phyloP scores from a whole-genome alignment of 2,888 invertebrate genomes.

The Chaitophorus viminalis region DNA sequence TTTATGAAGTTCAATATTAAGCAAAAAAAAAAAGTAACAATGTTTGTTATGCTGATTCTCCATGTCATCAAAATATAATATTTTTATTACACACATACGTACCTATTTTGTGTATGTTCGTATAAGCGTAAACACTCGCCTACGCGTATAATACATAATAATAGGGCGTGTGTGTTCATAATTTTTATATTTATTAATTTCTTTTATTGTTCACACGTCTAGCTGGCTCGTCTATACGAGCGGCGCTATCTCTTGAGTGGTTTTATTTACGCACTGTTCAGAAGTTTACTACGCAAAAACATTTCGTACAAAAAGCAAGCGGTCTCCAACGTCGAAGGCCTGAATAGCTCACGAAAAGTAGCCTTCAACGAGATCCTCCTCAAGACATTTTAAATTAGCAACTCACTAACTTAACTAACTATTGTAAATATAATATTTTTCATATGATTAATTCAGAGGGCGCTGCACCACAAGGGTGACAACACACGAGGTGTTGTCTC shows the following conservation, averaged over 20 bases:
- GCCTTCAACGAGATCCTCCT: too few species aligned
- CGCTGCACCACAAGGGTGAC: too few species aligned
- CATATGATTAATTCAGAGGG: too few species aligned
- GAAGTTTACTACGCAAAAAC: slow-evolving; percentile 24
- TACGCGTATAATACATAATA: neutral
- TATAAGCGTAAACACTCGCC: neutral
- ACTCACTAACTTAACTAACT: too few species aligned
- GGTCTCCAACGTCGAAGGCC: too few species aligned
- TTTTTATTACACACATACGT: neutral
- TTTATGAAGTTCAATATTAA: neutral
- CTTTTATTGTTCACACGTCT: neutral
- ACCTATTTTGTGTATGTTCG: too few species aligned
- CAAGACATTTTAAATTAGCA: too few species aligned
- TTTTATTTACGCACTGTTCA: slow-evolving; percentile 1
- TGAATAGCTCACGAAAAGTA: too few species aligned
- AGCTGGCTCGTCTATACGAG: neutral
- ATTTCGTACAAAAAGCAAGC: too few species aligned
- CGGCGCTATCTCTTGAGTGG: neutral
- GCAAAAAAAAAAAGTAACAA: neutral
- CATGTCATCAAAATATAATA: neutral
- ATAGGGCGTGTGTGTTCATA: neutral
- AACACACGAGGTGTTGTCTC: too few species aligned
- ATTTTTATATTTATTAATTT: slow-evolving; percentile 1
- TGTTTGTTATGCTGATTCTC: neutral
- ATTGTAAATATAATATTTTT: too few species aligned